phyloP scores from a whole-genome alignment of 37 sponge, comb jelly and placozoan genomes.

The Chondrilla cf. caribensis region DNA sequence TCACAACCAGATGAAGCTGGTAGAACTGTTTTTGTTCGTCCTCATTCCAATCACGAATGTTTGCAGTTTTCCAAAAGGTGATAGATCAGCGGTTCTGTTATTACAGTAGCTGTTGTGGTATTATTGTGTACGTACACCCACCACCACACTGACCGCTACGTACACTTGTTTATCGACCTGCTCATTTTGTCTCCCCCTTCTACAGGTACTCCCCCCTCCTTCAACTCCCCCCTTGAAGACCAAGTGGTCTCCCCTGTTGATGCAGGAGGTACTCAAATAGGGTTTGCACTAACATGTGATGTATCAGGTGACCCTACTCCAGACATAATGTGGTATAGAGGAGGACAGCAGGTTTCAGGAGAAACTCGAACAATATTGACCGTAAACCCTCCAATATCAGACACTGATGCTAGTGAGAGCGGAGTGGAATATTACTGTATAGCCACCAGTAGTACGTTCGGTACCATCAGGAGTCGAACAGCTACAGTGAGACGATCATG shows the following conservation, averaged over 20 bases:
- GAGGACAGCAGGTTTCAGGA: not conserved
- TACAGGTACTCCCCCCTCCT: conserved; percentile 2
- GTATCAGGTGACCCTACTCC: conserved; percentile 43
- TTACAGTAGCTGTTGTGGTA: too few relatives aligned
- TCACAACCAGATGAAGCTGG: too few relatives aligned
- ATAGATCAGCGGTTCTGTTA: too few relatives aligned
- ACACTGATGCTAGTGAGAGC: conserved; percentile 4
- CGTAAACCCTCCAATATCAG: not conserved
- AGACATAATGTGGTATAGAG: conserved; percentile 40
- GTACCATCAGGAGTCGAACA: conserved; percentile 48
- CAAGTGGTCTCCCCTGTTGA: not conserved
- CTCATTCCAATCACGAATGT: too few relatives aligned
- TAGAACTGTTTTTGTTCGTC: too few relatives aligned
- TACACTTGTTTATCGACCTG: too few relatives aligned
- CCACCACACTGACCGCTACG: too few relatives aligned
- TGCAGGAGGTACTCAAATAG: not conserved
- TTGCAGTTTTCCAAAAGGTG: too few relatives aligned
- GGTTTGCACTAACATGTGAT: conserved; percentile 28
- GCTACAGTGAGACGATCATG: conserved; percentile 30
- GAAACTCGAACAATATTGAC: too few relatives aligned
- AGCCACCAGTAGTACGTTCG: conserved; percentile 31
- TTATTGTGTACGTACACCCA: too few relatives aligned
- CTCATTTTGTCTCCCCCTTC: too few relatives aligned
- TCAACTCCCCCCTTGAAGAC: conserved; percentile 7
- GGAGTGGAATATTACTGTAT: conserved; percentile 51